Base-by-base conservation (phyloP, 1,140 invertebrate genomes). In the Aphelenchoides besseyi region DNA sequence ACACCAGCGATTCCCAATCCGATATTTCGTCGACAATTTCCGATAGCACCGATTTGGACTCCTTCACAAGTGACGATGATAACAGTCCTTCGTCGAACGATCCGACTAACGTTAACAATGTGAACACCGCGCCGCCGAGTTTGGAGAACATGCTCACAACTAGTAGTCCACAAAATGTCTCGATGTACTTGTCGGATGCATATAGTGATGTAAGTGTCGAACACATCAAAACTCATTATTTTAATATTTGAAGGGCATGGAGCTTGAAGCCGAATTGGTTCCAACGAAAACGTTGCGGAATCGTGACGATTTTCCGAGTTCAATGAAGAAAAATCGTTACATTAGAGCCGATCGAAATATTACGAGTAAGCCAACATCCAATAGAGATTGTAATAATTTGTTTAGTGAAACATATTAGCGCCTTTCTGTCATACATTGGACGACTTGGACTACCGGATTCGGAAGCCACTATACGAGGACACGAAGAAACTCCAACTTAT, bases 401-500 rank as follows among this genome's bases (percentile, higher is more conserved):
- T 68, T 66, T 33, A 71, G 69, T 71, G 16, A 37, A 71, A 73
- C 69, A 74, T 54, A 23, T 71, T 9, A 71, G 69, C 69, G 68
- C 73, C 16, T 72, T 18, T 32, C 69, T 71, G 1, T 32, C 16
- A 1, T 33, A 66, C n/a, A 8, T 33, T 12, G 12, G n/a, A 33
- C 63, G 36, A 53, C 16, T 29, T 18, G 63, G 36, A 5, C 18
- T 59, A 33, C 5, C 32, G 5, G 55, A 59, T 8, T 16, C 23
- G 5, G 26, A 59, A 33, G 55, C 26, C 55, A 29, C 5, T n/a
- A n/a, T n/a, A n/a, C n/a, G n/a, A 59, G 55, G 55, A 5, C 55
- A 59, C 5, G 5, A 5, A 59, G 18, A 5, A 28, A 59, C 55
- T 59, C 55, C 55, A 18, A 59, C 55, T 28, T 33, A 8, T 33